Evolutionary conservation across 1,140 invertebrate genomes (phyloP).

Genomic region (Tetramorium parvispinum): DNA sequence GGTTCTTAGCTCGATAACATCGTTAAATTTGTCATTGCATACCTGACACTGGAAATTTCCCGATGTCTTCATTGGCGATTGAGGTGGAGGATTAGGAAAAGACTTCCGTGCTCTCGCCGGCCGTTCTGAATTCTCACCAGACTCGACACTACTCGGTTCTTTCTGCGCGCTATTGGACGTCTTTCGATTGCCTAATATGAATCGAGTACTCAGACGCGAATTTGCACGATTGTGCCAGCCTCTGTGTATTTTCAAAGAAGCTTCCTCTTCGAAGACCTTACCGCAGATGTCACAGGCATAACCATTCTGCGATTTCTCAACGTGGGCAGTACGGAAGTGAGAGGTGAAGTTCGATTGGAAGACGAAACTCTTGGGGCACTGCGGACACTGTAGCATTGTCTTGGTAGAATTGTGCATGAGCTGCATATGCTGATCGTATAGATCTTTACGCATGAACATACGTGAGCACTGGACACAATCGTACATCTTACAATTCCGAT

Average conservation of each 20-base stretch:
- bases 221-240: slow-evolving; percentile 85
- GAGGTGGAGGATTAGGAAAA: slow-evolving; percentile 74
- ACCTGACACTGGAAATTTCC: slow-evolving; percentile 82
- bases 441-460: slow-evolving; percentile 77
- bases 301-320: slow-evolving; percentile 75
- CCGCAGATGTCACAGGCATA: slow-evolving; percentile 88
- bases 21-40: slow-evolving; percentile 80
- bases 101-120: slow-evolving; percentile 82
- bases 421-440: slow-evolving; percentile 67
- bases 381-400: slow-evolving; percentile 71
- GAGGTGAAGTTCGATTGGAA: slow-evolving; percentile 77
- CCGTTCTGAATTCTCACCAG: slow-evolving; percentile 43
- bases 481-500: slow-evolving; percentile 82
- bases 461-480: slow-evolving; percentile 83
- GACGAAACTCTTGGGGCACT: slow-evolving; percentile 80
- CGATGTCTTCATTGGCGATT: slow-evolving; percentile 37
- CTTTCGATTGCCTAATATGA: slow-evolving; percentile 1
- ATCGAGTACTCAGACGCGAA: slow-evolving; percentile 32
- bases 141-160: background rate
- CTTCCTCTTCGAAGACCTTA: slow-evolving; percentile 86
- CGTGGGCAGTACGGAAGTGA: slow-evolving; percentile 78
- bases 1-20: slow-evolving; percentile 79
- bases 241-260: slow-evolving; percentile 87
- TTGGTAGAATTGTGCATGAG: slow-evolving; percentile 63
- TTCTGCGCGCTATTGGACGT: background rate